Base-by-base conservation (phyloP, 92 coral and sea anemone species). In the Zoanthus solanderi region DNA sequence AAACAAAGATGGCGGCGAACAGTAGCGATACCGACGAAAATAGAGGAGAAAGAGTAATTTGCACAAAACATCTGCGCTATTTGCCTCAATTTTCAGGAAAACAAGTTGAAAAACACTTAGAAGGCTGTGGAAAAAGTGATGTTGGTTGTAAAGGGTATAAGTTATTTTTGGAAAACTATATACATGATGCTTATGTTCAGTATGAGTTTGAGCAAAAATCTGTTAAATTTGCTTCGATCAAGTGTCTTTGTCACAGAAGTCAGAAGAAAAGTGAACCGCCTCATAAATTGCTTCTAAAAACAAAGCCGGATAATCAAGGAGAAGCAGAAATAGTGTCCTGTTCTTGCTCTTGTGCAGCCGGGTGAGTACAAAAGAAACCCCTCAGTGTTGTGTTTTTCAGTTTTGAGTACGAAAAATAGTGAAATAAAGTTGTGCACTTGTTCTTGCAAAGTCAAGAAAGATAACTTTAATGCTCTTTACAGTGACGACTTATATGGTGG, bases 101-200 rank as follows among this genome's bases (percentile, higher is more conserved):
- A 66, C 72, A 66, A 66, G 34, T 66, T 32, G 75, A 66, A 66
- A 29, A 66, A 66, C 67, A 66, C 72, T 29, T 66, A n/a, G 31
- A 66, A 57, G 75, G 57, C 52, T 83, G 87, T 66, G 87, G 65
- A 14, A 83, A 66, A 71, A 83, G 57, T 37, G 87, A 66, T 16
- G 69, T 79, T 54, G 84, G 84, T 16, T 79, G 18, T 15, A 79
- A 79, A 79, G 84, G 84, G 31, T 79, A 79, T 68, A 79, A 79
- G 32, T 48, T 79, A 18, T 79, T 79, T 10, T 54, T 63, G 18
- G 67, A 72, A 60, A 85, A 85, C 34, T 66, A 66, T 66, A 66
- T 66, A n/a, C 72, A 84, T 50, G 54, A 78, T 4, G 45, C 29
- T 32, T 18, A 72, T 84, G 28, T 66, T n/a, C 72, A 66, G 71